Evolutionary conservation across 2,888 invertebrate genomes (phyloP).

Genomic region (Patella ulyssiponensis): DNA sequence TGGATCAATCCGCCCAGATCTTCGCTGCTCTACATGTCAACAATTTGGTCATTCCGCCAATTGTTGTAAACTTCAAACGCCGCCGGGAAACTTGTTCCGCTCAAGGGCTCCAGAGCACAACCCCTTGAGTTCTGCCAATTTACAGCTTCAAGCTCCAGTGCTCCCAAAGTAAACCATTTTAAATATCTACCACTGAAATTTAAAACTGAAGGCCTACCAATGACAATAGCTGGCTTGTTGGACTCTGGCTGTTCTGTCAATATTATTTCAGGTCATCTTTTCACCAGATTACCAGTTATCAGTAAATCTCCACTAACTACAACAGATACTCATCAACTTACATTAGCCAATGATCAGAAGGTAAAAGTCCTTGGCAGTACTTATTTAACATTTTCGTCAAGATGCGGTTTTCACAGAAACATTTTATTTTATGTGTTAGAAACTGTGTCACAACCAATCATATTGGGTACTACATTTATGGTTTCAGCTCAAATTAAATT

Average conservation of each 20-base stretch:
- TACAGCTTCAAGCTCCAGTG: not conserved
- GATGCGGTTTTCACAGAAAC: not conserved
- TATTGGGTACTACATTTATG: not conserved
- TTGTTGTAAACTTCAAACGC: not conserved
- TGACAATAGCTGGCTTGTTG: not conserved
- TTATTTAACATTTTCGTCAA: not conserved
- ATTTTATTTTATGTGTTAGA: not conserved
- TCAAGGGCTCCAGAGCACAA: slow-evolving; percentile 1
- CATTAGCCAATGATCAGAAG: not conserved
- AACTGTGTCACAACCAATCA: not conserved
- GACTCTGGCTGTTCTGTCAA: not conserved
- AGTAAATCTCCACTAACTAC: not conserved
- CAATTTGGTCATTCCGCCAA: not conserved
- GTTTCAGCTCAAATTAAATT: not conserved
- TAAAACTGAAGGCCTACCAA: no score
- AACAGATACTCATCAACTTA: not conserved
- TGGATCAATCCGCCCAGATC: not conserved
- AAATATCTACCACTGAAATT: no score
- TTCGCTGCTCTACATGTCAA: not conserved
- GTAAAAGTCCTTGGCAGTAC: not conserved
- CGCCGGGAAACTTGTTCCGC: not conserved
- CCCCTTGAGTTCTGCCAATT: not conserved
- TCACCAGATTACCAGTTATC: not conserved
- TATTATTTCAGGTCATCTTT: not conserved
- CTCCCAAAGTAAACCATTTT: not conserved